A percentile compares a stretch with the other conserved stretches of the same genome.
Evolutionary conservation across 1,140 invertebrate species (phyloP).

Genomic region (Listronotus bonariensis): DNA sequence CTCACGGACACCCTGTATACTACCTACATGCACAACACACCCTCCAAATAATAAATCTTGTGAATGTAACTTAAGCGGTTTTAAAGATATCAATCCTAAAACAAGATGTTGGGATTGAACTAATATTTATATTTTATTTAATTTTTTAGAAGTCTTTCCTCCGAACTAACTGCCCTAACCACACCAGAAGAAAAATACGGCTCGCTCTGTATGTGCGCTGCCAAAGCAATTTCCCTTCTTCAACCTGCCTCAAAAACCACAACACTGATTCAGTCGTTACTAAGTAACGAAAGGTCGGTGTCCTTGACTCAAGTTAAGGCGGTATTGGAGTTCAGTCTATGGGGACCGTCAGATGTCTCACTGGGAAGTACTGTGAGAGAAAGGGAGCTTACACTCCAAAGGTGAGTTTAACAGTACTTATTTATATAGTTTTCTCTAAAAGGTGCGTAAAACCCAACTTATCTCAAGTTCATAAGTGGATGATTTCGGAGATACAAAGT

Average conservation of each 20-base stretch:
- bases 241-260: slow-evolving; percentile 62
- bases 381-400: slow-evolving; percentile 70
- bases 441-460: no score
- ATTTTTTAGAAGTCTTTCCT: slow-evolving; percentile 60
- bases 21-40: no score
- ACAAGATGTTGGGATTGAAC: slow-evolving; percentile 1
- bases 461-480: no score
- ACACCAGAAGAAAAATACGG: slow-evolving; percentile 64
- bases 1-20: no score
- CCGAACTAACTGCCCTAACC: slow-evolving; percentile 56
- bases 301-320: slow-evolving; percentile 74
- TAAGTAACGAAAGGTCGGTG: slow-evolving; percentile 72
- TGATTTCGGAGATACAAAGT: no score
- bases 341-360: slow-evolving; percentile 79
- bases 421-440: no score
- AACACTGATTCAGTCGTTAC: slow-evolving; percentile 68
- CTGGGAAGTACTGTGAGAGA: slow-evolving; percentile 68
- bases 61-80: no score
- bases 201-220: slow-evolving; percentile 79
- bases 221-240: slow-evolving; percentile 68
- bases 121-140: neutral
- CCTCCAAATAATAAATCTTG: no score
- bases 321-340: slow-evolving; percentile 80
- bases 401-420: slow-evolving; percentile 9
- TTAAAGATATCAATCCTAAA: no score